Evolutionary conservation across 2,888 invertebrate genomes (phyloP).

Genomic region (Sminthurinus aureus): DNA sequence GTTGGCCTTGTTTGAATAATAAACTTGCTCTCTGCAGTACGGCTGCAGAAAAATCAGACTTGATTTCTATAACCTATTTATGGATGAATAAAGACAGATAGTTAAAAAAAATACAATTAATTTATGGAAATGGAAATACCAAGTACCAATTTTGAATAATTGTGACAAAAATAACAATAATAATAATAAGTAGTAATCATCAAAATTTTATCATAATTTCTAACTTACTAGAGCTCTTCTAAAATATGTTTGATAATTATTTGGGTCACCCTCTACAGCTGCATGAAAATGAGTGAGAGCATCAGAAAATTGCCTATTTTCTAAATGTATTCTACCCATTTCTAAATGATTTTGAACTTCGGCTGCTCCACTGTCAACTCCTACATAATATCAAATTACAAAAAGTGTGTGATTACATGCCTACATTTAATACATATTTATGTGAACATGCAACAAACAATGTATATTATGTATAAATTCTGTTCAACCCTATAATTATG

Average conservation of each 20-base stretch:
- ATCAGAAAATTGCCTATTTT: slow-evolving; percentile 92
- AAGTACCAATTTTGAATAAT: not conserved
- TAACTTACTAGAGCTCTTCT: slow-evolving; percentile 86
- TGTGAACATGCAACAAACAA: not conserved
- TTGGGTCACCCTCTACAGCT: slow-evolving; percentile 95
- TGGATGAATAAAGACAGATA: not conserved
- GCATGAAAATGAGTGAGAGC: slow-evolving; percentile 97
- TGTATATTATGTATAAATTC: not conserved
- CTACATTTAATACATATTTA: no score
- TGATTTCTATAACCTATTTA: slow-evolving; percentile 76
- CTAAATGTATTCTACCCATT: slow-evolving; percentile 88
- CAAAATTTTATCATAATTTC: not conserved
- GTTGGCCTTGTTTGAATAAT: slow-evolving; percentile 86
- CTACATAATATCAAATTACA: slow-evolving; percentile 65
- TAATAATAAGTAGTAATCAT: not conserved
- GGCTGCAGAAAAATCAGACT: slow-evolving; percentile 90
- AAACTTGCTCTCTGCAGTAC: slow-evolving; percentile 84
- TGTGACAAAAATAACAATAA: not conserved
- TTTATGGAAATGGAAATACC: not conserved
- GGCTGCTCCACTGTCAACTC: slow-evolving; percentile 72
- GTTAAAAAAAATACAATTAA: not conserved
- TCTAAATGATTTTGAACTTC: slow-evolving; percentile 95
- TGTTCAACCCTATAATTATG: no score
- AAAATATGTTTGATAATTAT: slow-evolving; percentile 94
- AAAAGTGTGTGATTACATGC: not conserved